Percentiles rank a stretch among this genome's conserved stretches.
Evolutionary conservation across 2,113 vertebrate genomes (phyloP).

Genomic region (Platichthys flesus): DNA sequence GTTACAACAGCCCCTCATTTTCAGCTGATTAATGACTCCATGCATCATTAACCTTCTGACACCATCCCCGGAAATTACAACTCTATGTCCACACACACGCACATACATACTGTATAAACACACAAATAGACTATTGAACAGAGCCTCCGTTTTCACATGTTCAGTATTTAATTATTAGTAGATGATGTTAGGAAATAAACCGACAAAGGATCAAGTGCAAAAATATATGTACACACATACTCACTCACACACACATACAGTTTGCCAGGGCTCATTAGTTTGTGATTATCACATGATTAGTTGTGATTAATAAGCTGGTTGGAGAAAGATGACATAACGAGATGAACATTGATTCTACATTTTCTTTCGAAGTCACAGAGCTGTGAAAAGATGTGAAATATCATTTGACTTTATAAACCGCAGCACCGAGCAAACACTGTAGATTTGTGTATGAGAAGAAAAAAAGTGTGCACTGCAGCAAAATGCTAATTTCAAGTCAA

Average conservation of each 20-base stretch:
- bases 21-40: slow-evolving; percentile 50
- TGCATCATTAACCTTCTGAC: slow-evolving; percentile 55
- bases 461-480: background rate
- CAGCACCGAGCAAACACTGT: background rate
- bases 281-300: slow-evolving; percentile 48
- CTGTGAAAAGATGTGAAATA: slow-evolving; percentile 29
- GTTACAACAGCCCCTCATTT: slow-evolving; percentile 35
- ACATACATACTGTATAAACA: background rate
- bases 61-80: slow-evolving; percentile 36
- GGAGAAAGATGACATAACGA: background rate
- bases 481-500: background rate
- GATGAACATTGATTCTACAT: slow-evolving; percentile 50
- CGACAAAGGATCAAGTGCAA: background rate
- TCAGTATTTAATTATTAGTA: background rate
- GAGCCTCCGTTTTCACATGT: background rate
- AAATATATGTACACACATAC: background rate
- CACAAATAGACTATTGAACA: background rate
- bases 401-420: background rate
- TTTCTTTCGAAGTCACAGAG: slow-evolving; percentile 34
- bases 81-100: background rate
- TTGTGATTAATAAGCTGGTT: slow-evolving; percentile 41
- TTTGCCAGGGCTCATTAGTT: slow-evolving; percentile 41
- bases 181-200: background rate
- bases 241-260: background rate
- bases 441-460: background rate